phyloP scores from a whole-genome alignment of 2,888 invertebrate genomes.

The Sesia bembeciformis region DNA sequence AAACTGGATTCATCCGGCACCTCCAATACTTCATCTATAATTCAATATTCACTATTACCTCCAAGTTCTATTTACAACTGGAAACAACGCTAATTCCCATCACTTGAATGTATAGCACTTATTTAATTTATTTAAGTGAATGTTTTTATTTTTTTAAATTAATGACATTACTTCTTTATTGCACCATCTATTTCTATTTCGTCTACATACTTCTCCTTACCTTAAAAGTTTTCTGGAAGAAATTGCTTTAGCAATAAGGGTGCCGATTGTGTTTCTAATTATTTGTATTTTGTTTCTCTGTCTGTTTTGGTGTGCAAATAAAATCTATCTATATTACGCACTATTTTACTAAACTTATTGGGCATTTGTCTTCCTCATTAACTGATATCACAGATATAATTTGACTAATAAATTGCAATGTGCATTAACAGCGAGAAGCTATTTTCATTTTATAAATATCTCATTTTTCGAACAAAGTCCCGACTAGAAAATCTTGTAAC shows the following conservation, averaged over 20 bases:
- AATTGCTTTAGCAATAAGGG: too few species aligned
- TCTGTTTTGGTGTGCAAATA: too few species aligned
- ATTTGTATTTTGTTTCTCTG: too few species aligned
- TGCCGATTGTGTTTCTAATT: too few species aligned
- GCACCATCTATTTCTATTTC: background rate
- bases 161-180: background rate
- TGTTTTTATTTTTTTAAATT: too few species aligned
- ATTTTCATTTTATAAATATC: background rate
- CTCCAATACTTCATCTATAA: constrained; percentile 54
- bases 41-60: constrained; percentile 40
- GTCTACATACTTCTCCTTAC: background rate
- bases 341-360: too few species aligned
- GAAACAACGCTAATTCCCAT: background rate
- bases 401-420: background rate
- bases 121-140: background rate
- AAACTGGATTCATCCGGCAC: constrained; percentile 39
- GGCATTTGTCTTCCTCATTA: too few species aligned
- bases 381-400: background rate
- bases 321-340: too few species aligned
- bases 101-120: background rate
- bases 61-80: background rate
- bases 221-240: too few species aligned
- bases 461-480: constrained; percentile 26
- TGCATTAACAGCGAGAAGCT: background rate
- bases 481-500: constrained; percentile 45